Base-by-base conservation (phyloP, 2,113 vertebrate species). In the Paedocypris sp. region DNA sequence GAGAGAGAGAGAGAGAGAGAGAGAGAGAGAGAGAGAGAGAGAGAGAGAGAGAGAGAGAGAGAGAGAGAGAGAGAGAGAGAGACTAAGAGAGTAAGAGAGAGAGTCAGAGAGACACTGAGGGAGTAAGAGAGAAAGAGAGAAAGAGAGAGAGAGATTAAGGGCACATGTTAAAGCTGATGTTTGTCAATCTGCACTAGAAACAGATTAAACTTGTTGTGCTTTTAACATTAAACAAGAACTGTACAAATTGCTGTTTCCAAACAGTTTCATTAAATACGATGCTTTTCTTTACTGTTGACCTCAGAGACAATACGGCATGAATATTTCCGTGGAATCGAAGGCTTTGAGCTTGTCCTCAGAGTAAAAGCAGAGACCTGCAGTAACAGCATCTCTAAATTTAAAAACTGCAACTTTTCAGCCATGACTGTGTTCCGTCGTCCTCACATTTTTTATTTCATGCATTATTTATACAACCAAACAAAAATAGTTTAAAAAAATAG, bases 361-460 rank as follows among this genome's bases (percentile, higher is more conserved):
- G n/a, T 53, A 53, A 53, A 53, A 36, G 32, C 23, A n/a, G 6
- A 39, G 51, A 53, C 26, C 15, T 31, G 38, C 54, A 22, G 39
- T 32, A 32, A 31, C 38, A 58, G 54, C 54, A 58, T 58, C 39
- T 58, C 54, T 56, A 56, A 58, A 58, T 43, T 32, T 58, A 58
- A 43, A 57, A 43, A 41, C 36, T 11, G 35, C 36, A 56, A 56
- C 19, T 28, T 58, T 11, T 43, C 54, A 31, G 39, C 9, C 39
- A 45, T 7, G 5, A 43, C n/a, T n/a, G n/a, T n/a, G n/a, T n/a
- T n/a, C n/a, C n/a, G n/a, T n/a, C n/a, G n/a, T 22, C 26, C 32
- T 36, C 36, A 16, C 11, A 22, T 31, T 2, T 29, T 15, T 58
- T 58, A n/a, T 43, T 13, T 58, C 54, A 58, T 58, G 18, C 54